A percentile compares a stretch with the other conserved stretches of the same genome.
Conservation (phyloP, 2,113 vertebrate species). For the Tympanuchus pallidicinctus region DNA sequence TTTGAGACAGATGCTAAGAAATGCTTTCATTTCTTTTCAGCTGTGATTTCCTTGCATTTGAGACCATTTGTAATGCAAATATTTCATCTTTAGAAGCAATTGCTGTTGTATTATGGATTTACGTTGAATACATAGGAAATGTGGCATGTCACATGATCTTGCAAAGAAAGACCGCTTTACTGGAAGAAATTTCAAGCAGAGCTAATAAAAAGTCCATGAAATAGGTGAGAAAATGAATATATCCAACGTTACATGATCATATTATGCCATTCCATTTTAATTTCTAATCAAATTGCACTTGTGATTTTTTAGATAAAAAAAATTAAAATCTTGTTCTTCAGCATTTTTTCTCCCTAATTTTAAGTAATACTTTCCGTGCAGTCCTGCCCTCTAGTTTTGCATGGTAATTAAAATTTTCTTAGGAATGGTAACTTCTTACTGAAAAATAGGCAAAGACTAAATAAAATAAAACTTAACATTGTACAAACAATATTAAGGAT, state of each 20-base stretch:
- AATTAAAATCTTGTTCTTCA: neutral
- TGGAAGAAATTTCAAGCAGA: neutral
- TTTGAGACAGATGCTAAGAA: neutral
- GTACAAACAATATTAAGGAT: neutral
- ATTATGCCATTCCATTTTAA: neutral
- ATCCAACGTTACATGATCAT: neutral
- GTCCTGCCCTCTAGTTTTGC: neutral
- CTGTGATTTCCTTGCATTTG: neutral
- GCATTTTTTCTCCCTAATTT: accelerated
- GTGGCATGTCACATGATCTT: neutral
- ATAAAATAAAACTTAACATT: neutral
- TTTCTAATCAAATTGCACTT: neutral
- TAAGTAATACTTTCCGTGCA: neutral
- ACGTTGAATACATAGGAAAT: neutral
- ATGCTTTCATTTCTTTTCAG: neutral
- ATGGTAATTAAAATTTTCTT: neutral
- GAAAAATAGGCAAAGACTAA: neutral
- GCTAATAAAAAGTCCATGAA: neutral
- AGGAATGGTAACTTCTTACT: neutral
- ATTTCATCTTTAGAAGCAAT: neutral
- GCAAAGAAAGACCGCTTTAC: neutral
- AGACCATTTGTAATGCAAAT: neutral
- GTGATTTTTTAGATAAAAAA: neutral
- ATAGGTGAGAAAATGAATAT: neutral
- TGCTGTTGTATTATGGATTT: neutral